Base-by-base conservation (phyloP, 2,113 vertebrate genomes). In the Caretta caretta region DNA sequence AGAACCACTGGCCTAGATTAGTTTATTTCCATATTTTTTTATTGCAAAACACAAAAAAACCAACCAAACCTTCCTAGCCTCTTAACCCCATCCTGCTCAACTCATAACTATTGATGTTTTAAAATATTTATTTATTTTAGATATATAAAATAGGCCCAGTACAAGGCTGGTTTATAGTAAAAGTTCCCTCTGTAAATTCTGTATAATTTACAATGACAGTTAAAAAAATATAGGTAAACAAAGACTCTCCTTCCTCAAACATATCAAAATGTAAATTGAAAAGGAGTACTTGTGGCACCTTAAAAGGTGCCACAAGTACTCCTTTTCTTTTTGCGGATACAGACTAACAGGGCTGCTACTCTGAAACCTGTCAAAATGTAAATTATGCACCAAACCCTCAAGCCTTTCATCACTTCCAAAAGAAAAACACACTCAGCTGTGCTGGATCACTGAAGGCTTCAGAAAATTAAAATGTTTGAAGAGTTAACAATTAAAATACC, bases 21-120 rank as follows among this genome's bases (percentile, higher is more conserved):
- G 80, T 93, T 97, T 91, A 57, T 91, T 93, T 95, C 86, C 84
- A 1, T n/a, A 93, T 94, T 92, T 38, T 38, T 82, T 92, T 88
- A 3, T 42, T 14, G 31, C 24, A 48, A 81, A 65, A 46, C 11
- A 10, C 38, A 42, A 42, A 38, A 22, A 69, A 69, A 19, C 35
- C 62, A 19, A 31, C 5, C 5, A 11, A 25, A 29, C 75, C 25
- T 78, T 48, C 42, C 89, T 83, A 81, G 50, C 19, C 88, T 79
- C 42, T 79, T 54, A 83, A 88, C 79, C 89, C 75, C 50, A 83
- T 85, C 51, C 48, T 94, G 25, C 25, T 65, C 54, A 91, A 83
- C 90, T 94, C 1, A 0, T 76, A 91, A 92, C 49, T 89, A 80
- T 42, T 10, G 87, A 89, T 12, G 81, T 19, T 46, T n/a, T 48